Evolutionary conservation across 2,113 vertebrate genomes (phyloP), one percentile per base, ranked within the genome.

Genomic region (Hippolais icterina): DNA sequence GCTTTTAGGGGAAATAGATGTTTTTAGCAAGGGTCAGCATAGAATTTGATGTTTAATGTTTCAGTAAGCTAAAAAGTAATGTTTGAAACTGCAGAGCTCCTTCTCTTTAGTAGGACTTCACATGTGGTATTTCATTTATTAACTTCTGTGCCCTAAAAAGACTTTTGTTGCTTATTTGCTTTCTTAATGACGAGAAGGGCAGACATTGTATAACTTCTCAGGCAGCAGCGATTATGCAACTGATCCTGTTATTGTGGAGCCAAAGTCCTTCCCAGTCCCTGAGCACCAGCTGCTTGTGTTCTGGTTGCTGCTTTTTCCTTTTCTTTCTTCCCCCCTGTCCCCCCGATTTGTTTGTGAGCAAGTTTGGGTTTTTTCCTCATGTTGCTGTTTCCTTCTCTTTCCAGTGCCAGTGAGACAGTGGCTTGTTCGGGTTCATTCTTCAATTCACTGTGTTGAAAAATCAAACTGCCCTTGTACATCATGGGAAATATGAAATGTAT

Each of bases 201-300:
- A 24, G 75, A 83, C 63, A 76, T 93, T 90, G 82, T 94, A 69
- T 95, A 96, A 96, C 85, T 91, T 93, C 63, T 90, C 82, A 94
- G 59, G 88, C 90, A 90, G 71, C 63, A 65, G 28, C 0, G 16
- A 93, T 96, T 96, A 95, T 92, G 94, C 96, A 97, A 93, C 90
- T 50, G 90, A 88, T 94, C 54, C 68, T 93, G 94, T 83, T 94
- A 69, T 50, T 65, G 66, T 94, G 88, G 59, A 93, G 53, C 66
- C 1, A 7, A 69, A 90, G 88, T 93, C 85, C 85, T 92, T 90
- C 75, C 50, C 53, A 86, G 79, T 95, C 90, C 78, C 88, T 69
- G 53, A 91, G 85, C n/a, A 6, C 82, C 94, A 94, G 95, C 94
- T 94, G 90, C 75, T 88, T 85, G 75, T 85, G 22, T 72, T 89